A percentile compares a stretch with the other conserved stretches of the same genome.
These are phyloP conservation scores for Bombus polaris DNA, from an alignment of 1,140 invertebrate species.

Conservation along the genomic window DNA sequence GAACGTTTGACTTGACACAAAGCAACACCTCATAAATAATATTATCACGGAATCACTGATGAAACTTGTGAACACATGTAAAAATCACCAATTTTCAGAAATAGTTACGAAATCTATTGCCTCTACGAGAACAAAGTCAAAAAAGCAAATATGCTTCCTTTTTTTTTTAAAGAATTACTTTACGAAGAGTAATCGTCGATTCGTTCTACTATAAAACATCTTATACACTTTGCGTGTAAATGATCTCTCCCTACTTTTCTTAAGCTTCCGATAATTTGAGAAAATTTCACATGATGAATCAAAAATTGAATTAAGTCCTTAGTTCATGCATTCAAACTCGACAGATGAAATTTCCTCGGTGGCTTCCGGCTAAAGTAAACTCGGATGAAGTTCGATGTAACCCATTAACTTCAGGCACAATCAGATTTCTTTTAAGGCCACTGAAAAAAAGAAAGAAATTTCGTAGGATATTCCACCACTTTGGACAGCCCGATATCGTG, in stretches of 20 bases:
- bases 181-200: not conserved
- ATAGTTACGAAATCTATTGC: not conserved
- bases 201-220: not conserved
- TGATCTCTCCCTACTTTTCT: not conserved
- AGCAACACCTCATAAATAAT: not conserved
- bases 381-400: slow-evolving; percentile 22
- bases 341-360: not conserved
- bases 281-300: not conserved
- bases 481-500: not conserved
- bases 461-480: not conserved
- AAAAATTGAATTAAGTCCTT: not conserved
- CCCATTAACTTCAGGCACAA: slow-evolving; percentile 8
- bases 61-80: slow-evolving; percentile 2
- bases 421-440: slow-evolving; percentile 26
- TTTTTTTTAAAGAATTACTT: not conserved
- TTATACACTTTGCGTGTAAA: not conserved
- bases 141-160: not conserved
- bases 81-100: not conserved
- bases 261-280: not conserved
- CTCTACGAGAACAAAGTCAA: not conserved
- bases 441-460: slow-evolving; percentile 23
- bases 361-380: not conserved
- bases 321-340: not conserved
- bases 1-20: not conserved
- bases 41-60: not conserved